Evolutionary conservation across 2,797 vertebrate species (phyloP), one percentile per base, ranked within the genome.

Genomic region (Xyrichtys novacula): DNA sequence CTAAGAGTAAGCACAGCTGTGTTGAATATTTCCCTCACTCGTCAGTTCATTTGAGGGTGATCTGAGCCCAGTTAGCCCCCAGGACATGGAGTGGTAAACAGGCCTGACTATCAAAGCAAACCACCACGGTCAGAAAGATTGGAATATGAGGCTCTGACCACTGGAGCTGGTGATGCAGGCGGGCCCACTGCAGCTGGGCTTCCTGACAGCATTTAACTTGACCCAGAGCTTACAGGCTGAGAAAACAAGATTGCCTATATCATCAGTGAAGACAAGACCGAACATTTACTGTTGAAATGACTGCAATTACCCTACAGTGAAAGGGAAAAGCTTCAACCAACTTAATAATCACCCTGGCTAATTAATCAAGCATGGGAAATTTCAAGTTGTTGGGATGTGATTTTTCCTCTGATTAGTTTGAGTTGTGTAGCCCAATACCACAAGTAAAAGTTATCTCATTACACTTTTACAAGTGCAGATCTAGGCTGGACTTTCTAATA

Each of bases 11-110:
- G 89, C 91, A 91, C 91, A 91, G 89, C 89, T 91, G 90, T 89
- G 88, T 87, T 93, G 87, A 93, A 94, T 94, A 93, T 94, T 93
- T 94, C 89, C 89, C 81, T 93, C 83, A 91, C 87, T 92, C 90
- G 68, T 90, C 87, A 88, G 89, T 93, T 93, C 85, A 92, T 94
- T 89, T 92, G 87, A 84, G 86, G 85, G 88, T 88, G 92, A 92
- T 92, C 87, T 83, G 89, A 92, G 93, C 77, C 54, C 76, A 47
- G 85, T 87, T 83, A 79, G 89, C 89, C 89, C 88, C 82, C 76
- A 83, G 91, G 89, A 91, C 88, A 83, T 65, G 65, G 71, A 85
- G 87, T 59, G 54, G 89, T 92, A 93, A 93, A 93, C 93, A 93
- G 92, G 85, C 84, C 85, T 64, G 83, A 87, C 87, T 92, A 93